phyloP scores from a whole-genome alignment of 2,113 vertebrate genomes.

The Perccottus glenii region DNA sequence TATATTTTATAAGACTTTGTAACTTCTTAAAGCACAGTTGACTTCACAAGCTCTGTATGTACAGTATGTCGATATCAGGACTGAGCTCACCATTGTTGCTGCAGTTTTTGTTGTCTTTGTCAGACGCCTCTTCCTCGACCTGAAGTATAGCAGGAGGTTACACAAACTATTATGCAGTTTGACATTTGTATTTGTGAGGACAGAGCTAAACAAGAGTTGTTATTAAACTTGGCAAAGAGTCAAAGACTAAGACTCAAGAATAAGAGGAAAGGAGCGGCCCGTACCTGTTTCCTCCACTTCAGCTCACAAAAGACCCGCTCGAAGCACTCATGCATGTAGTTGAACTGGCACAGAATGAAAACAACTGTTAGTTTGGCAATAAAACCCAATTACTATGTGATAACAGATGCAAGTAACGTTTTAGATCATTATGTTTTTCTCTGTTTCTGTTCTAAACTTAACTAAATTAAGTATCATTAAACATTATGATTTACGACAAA shows the following conservation, averaged over 20 bases:
- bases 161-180: slow-evolving; percentile 10
- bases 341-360: slow-evolving; percentile 82
- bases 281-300: slow-evolving; percentile 98
- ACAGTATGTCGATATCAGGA: neutral
- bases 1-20: neutral
- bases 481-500: neutral
- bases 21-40: neutral
- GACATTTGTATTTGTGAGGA: slow-evolving; percentile 12
- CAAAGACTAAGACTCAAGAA: slow-evolving; percentile 30
- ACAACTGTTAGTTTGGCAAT: slow-evolving; percentile 10
- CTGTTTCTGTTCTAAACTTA: neutral
- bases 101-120: slow-evolving; percentile 88
- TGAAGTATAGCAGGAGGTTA: slow-evolving; percentile 37
- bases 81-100: slow-evolving; percentile 77
- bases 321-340: slow-evolving; percentile 99
- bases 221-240: slow-evolving; percentile 35
- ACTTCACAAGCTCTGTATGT: neutral
- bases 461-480: too few relatives aligned
- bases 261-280: slow-evolving; percentile 59
- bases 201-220: slow-evolving; percentile 10
- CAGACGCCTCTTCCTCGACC: slow-evolving; percentile 86
- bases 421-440: neutral
- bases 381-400: neutral
- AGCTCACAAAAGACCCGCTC: slow-evolving; percentile 98
- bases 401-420: neutral